phyloP scores from a whole-genome alignment of 1,140 invertebrate species.

The Orius insidiosus region DNA sequence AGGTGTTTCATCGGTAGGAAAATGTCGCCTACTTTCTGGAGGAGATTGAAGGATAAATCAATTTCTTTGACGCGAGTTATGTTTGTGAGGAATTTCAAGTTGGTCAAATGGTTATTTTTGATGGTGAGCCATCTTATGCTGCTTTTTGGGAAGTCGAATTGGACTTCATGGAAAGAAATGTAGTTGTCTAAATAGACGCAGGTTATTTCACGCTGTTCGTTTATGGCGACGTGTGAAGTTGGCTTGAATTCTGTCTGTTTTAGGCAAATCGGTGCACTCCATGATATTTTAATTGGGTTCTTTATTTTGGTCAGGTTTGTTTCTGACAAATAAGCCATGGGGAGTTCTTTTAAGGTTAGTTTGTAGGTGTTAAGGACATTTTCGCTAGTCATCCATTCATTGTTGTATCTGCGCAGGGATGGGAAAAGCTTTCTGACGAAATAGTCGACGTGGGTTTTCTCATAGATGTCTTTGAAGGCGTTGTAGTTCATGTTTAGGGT shows the following conservation, averaged over 20 bases:
- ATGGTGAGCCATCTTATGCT: slow-evolving; percentile 7
- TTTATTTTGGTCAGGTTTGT: slow-evolving; percentile 10
- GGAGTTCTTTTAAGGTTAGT: slow-evolving; percentile 10
- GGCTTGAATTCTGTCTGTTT: slow-evolving; percentile 6
- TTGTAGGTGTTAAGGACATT: slow-evolving; percentile 11
- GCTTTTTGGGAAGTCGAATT: slow-evolving; percentile 1
- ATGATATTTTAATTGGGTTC: not conserved
- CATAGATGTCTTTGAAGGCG: slow-evolving; percentile 17
- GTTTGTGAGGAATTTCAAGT: slow-evolving; percentile 2
- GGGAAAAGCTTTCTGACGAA: slow-evolving; percentile 2
- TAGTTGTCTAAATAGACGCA: not conserved
- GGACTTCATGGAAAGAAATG: not conserved
- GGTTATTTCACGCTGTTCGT: slow-evolving; percentile 6
- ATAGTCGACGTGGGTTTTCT: slow-evolving; percentile 6
- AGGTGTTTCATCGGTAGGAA: slow-evolving; percentile 13
- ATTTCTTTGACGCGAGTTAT: slow-evolving; percentile 12
- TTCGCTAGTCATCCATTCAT: slow-evolving; percentile 1
- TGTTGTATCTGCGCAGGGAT: not conserved
- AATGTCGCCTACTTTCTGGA: slow-evolving; percentile 2
- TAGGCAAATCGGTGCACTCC: not conserved
- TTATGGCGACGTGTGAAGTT: not conserved
- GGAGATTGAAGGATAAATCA: slow-evolving; percentile 14
- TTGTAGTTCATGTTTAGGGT: slow-evolving; percentile 17
- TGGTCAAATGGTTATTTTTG: slow-evolving; percentile 4
- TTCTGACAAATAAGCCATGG: slow-evolving; percentile 4